Evolutionary conservation across 2,113 vertebrate species (phyloP), one percentile per base, ranked within the genome.

Genomic region (Antigone vipio): DNA sequence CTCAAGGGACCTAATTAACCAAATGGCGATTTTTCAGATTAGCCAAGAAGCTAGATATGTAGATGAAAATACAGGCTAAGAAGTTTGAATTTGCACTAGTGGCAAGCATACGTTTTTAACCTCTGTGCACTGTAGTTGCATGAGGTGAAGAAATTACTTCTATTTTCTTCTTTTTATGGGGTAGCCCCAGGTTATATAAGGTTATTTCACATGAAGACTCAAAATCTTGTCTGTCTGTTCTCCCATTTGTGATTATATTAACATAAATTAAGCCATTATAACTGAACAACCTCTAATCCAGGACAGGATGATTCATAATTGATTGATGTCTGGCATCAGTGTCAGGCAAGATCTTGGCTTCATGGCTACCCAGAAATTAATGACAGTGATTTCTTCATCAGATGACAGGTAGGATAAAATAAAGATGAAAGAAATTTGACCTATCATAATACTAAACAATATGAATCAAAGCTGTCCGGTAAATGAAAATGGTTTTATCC

Each of bases 1-100:
- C 93, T 53, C 92, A 91, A 71, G 67, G 76, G 92, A 83, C 59
- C 50, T 93, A 95, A 97, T 97, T 97, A 97, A 85, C 50, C 71
- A 93, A 94, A 91, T 85, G 91, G 89, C 6, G 10, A 49, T 56
- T 85, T 87, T 93, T 92, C 50, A 95, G 74, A 94, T 79, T 91
- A 95, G 84, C 32, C 88, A 89, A 83, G 69, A 49, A 95, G 55
- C 71, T 79, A 69, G 80, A 82, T 87, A 69, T 85, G 23, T 30
- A 85, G 66, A 69, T 58, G 50, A 67, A 95, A 95, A 92, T 27
- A 50, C 19, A 73, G 53, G 53, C 81, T 88, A 85, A 75, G 83
- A 85, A 85, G 74, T 82, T 26, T 66, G 75, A 82, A 72, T 92
- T 35, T 93, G 71, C 47, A 58, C 49, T 35, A 85, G 45, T 82